Evolutionary conservation across 2,797 vertebrate genomes (phyloP).

Genomic region (Lemur catta): DNA sequence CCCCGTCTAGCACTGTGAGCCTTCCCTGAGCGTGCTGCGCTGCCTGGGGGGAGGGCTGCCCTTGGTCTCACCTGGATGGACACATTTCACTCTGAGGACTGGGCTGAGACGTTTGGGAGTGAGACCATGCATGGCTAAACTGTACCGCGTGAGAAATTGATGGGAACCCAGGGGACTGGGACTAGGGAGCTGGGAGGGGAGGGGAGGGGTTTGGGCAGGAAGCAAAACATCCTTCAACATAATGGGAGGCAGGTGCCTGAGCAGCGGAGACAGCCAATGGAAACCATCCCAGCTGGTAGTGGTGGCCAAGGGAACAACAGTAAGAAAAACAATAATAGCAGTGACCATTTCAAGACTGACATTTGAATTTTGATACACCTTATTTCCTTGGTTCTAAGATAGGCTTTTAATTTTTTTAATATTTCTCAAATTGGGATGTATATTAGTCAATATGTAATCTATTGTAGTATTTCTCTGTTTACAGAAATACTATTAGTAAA

Average conservation of each 20-base stretch:
- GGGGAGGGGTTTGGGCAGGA: not conserved
- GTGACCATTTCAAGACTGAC: not conserved
- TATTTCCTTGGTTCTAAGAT: not conserved
- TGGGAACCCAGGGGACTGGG: not conserved
- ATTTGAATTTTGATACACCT: not conserved
- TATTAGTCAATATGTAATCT: not conserved
- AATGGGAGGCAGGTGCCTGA: not conserved
- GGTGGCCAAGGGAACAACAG: not conserved
- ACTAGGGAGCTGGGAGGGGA: too few species aligned
- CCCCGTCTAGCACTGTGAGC: not conserved
- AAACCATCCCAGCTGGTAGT: not conserved
- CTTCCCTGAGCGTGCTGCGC: rapidly evolving
- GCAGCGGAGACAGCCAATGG: not conserved
- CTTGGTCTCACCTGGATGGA: not conserved
- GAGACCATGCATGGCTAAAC: not conserved
- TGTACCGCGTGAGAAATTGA: not conserved
- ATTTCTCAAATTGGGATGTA: not conserved
- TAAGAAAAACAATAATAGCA: not conserved
- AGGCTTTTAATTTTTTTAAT: not conserved
- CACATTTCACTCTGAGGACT: not conserved
- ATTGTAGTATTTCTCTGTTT: not conserved
- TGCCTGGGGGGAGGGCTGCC: rapidly evolving
- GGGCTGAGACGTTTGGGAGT: not conserved
- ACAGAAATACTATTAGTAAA: not conserved
- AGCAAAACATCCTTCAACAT: not conserved